phyloP scores from a whole-genome alignment of 2,888 invertebrate genomes.

The Ophion slaviceki region DNA sequence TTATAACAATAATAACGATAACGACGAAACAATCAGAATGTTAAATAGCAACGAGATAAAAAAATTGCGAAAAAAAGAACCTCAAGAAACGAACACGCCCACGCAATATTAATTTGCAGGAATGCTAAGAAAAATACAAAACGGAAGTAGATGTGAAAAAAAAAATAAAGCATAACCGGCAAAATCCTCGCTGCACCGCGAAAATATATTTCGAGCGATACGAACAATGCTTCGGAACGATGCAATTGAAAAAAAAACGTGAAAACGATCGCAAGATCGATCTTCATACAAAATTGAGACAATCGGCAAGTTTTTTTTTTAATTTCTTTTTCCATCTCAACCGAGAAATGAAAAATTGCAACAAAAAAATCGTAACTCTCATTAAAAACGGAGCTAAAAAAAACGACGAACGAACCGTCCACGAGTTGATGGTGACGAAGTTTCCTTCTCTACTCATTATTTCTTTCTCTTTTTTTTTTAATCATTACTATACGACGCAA shows the following conservation, averaged over 20 bases:
- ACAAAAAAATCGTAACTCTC: constrained; percentile 35
- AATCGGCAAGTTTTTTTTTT: not conserved
- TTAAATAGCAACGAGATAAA: constrained; percentile 11
- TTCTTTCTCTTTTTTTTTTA: constrained; percentile 48
- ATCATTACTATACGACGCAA: constrained; percentile 26
- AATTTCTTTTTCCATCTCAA: not conserved
- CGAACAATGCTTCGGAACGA: constrained; percentile 50
- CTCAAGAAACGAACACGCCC: not conserved
- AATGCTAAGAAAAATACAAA: not conserved
- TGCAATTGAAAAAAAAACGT: not conserved
- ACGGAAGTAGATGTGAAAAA: not conserved
- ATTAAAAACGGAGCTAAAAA: constrained; percentile 42
- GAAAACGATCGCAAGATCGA: constrained; percentile 6
- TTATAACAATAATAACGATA: constrained; percentile 16
- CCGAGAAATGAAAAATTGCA: constrained; percentile 28
- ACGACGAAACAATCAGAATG: constrained; percentile 5
- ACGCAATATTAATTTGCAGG: not conserved
- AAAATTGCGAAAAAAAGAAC: constrained; percentile 14
- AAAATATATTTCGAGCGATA: constrained; percentile 61
- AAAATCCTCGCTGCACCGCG: constrained; percentile 58
- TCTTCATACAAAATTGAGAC: not conserved
- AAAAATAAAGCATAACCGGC: constrained; percentile 13
- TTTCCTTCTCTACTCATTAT: constrained; percentile 34
- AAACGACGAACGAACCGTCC: constrained; percentile 62
- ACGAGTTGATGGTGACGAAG: constrained; percentile 52